Evolutionary conservation across 2,888 invertebrate genomes (phyloP), one percentile per base, ranked within the genome.

Genomic region (Cheilosia vulpina): DNA sequence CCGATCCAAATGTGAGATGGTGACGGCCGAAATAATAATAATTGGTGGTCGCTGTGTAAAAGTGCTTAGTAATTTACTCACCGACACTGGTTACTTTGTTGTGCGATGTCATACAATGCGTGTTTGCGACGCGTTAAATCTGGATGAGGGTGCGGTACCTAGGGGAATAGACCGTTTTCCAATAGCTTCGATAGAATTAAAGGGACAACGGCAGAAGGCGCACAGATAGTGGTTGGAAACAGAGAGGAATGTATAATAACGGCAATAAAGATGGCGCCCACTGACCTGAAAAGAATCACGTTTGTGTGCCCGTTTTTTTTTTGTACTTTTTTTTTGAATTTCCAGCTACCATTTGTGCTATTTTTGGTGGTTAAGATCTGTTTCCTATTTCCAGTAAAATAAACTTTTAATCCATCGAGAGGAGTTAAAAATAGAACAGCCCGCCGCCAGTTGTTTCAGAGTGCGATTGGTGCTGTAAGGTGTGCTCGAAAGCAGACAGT

Each of bases 1-100:
- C 55, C 34, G n/a, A 27, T 31, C 31, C 52, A 62, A 62, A 55
- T 45, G 43, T 45, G 31, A 62, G 53, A 21, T 34, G 63, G 34
- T 73, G 72, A 63, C 53, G 62, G 43, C 19, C 55, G 52, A 21
- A 21, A 53, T 62, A 62, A 34, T 43, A 13, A 38, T 38, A 38
- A 38, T 38, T 38, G 38, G 38, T 38, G 4, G 38, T 13, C 63
- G 43, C 41, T 31, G 9, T 15, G 31, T 13, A 52, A 62, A 62
- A 62, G 24, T 52, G 60, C 11, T 72, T 62, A 60, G 63, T 63
- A 45, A 73, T 63, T 62, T 27, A 62, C 53, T 27, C 31, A 62
- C 34, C 55, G 31, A 53, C 53, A 63, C 53, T 60, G 31, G 31
- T 24, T 53, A 45, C 31, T 19, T 27, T 55, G 19, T 7, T 45